Evolutionary conservation across 2,888 invertebrate genomes (phyloP), one percentile per base, ranked within the genome.

Genomic region (Melanostoma scalare): DNA sequence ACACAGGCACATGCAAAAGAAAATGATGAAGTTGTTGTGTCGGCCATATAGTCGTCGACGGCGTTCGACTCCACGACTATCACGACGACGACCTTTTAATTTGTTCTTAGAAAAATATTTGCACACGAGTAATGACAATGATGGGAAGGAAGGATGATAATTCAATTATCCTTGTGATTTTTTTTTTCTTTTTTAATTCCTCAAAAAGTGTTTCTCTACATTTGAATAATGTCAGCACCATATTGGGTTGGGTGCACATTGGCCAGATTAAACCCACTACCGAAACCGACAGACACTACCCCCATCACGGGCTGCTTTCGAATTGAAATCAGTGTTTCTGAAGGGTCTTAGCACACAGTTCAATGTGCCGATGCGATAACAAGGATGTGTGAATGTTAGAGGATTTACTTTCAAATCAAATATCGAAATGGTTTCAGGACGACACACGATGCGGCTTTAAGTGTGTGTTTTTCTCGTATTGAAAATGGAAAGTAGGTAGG

Each of bases 51-150:
- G 4, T n/a, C 44, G 48, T 63, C 68, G 33, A 9, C 3, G 33
- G 33, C 20, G 52, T 38, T 46, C 40, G 56, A n/a, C 55, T 5
- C 38, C 58, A 56, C 36, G 10, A 53, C 55, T 20, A 20, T 20
- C 20, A 20, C 20, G 20, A 20, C 20, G 20, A 20, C 69, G 50
- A 67, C 60, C 67, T 76, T 84, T 78, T 84, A 84, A 84, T 84
- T 84, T 84, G 74, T 78, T 55, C 74, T 78, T 71, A 48, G 50
- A 67, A 67, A 84, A 84, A 84, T 84, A 84, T 84, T 84, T 78
- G 71, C 78, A 74, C 78, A 74, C 71, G 78, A 78, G 74, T 74
- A 65, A 65, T 74, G 56, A 65, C 36, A 42, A 67, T 38, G 61
- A 61, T 61, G 61, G 8, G 35, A 20, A 20, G 42, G 36, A 53